These are phyloP conservation scores for Tholera decimalis DNA, from an alignment of 2,888 invertebrate species.

Conservation along the genomic window DNA sequence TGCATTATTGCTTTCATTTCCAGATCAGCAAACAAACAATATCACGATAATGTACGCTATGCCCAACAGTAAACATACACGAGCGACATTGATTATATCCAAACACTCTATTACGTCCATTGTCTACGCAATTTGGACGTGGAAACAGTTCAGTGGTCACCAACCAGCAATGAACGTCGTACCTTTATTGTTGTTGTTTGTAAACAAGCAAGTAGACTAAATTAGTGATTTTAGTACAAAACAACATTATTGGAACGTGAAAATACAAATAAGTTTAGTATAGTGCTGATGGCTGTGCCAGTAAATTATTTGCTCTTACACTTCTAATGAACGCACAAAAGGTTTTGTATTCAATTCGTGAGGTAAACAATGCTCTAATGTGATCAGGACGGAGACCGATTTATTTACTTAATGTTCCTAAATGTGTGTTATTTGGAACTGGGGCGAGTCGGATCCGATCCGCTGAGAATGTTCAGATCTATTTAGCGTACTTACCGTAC, in stretches of 20 bases:
- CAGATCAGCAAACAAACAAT: slow-evolving; percentile 38
- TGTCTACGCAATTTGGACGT: slow-evolving; percentile 44
- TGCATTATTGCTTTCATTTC: slow-evolving; percentile 20
- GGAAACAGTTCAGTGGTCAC: slow-evolving; percentile 25
- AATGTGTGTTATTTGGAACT: slow-evolving; percentile 41
- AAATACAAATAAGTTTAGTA: slow-evolving; percentile 54
- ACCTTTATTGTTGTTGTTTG: slow-evolving; percentile 27
- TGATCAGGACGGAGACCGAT: slow-evolving; percentile 50
- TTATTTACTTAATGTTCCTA: slow-evolving; percentile 48
- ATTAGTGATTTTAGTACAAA: slow-evolving; percentile 47
- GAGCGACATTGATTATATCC: slow-evolving; percentile 35
- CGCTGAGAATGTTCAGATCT: slow-evolving; percentile 19
- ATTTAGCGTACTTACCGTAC: slow-evolving; percentile 1
- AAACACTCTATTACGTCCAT: slow-evolving; percentile 33
- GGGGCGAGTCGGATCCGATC: slow-evolving; percentile 11
- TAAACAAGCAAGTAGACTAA: slow-evolving; percentile 39
- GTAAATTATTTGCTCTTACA: slow-evolving; percentile 35
- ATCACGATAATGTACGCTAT: slow-evolving; percentile 25
- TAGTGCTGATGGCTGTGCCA: slow-evolving; percentile 20
- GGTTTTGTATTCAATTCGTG: slow-evolving; percentile 56
- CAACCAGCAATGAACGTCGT: slow-evolving; percentile 32
- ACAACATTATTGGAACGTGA: slow-evolving; percentile 43
- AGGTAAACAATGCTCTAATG: slow-evolving; percentile 48
- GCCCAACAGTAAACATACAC: slow-evolving; percentile 32
- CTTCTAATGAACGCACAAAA: slow-evolving; percentile 45